phyloP scores from a whole-genome alignment of 2,113 vertebrate genomes.

The Gnathonemus longibarbis region DNA sequence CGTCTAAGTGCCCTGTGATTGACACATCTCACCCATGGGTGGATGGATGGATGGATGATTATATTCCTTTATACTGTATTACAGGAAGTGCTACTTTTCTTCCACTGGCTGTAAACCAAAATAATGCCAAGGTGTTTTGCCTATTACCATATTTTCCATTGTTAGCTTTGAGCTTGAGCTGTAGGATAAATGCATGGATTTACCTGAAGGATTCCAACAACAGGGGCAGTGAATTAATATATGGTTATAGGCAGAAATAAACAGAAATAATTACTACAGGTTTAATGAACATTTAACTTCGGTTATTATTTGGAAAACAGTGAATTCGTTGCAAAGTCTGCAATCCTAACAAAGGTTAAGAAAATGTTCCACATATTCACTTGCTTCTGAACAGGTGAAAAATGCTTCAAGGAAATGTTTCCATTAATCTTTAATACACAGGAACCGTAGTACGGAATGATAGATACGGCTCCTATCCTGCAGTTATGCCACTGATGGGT shows the following conservation, averaged over 20 bases:
- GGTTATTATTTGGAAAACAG: background rate
- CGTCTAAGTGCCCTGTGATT: background rate
- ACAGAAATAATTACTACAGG: background rate
- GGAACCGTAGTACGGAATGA: background rate
- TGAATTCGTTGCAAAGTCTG: background rate
- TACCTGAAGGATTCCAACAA: background rate
- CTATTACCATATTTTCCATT: background rate
- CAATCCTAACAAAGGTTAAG: background rate
- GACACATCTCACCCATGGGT: background rate
- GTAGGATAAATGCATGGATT: background rate
- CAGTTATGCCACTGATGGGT: background rate
- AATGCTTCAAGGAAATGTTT: background rate
- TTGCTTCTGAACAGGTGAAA: constrained; percentile 13
- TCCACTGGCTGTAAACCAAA: background rate
- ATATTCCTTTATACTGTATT: background rate
- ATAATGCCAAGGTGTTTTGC: background rate
- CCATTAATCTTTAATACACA: constrained; percentile 10
- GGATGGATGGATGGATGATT: background rate
- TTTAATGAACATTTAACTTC: background rate
- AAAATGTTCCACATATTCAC: constrained; percentile 1
- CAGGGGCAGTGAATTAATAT: background rate
- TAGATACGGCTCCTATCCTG: background rate
- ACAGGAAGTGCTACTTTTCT: background rate
- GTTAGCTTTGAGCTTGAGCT: background rate
- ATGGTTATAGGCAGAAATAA: background rate